Evolutionary conservation across 2,797 vertebrate genomes (phyloP), one percentile per base, ranked within the genome.

Genomic region (Neosalanx taihuensis): DNA sequence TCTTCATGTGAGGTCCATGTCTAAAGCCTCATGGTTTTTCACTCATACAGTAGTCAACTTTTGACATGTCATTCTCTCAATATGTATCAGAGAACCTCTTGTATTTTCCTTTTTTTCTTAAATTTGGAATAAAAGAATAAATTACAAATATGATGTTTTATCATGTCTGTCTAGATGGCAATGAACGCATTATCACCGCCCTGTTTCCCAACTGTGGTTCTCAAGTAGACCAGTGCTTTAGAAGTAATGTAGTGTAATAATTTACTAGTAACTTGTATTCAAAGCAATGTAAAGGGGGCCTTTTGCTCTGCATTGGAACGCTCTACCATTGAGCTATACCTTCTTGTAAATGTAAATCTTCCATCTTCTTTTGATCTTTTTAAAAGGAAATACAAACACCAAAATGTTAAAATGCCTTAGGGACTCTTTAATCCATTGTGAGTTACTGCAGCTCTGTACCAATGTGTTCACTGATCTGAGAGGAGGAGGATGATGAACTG

Each of bases 11-110:
- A 90, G 79, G 84, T 89, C 82, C 91, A 84, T 96, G 94, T 94
- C 93, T 93, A 94, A 94, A 90, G 93, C 92, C 93, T 94, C 93
- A 91, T 89, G 91, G 71, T 87, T 88, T 87, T 90, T 83, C 86
- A 93, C 92, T 89, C 87, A 89, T 94, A 91, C 94, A 92, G 87
- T 90, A 92, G 92, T 90, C 89, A 92, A 90, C 82, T 91, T 92
- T 92, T 87, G 84, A 86, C 86, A 91, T 87, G 89, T 92, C 86
- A 87, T 94, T 93, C 89, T 87, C 87, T 92, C 89, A 90, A 93
- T 92, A 90, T 94, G 86, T 92, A 90, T 88, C 83, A 88, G 85
- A 89, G 82, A 90, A 89, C 85, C 87, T 92, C 88, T 89, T 92
- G 90, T 91, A 92, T 92, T 91, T 90, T 90, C 80, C 86, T 89